Conservation (phyloP, 1,140 invertebrate genomes). For the Rhagoletis zephyria region DNA sequence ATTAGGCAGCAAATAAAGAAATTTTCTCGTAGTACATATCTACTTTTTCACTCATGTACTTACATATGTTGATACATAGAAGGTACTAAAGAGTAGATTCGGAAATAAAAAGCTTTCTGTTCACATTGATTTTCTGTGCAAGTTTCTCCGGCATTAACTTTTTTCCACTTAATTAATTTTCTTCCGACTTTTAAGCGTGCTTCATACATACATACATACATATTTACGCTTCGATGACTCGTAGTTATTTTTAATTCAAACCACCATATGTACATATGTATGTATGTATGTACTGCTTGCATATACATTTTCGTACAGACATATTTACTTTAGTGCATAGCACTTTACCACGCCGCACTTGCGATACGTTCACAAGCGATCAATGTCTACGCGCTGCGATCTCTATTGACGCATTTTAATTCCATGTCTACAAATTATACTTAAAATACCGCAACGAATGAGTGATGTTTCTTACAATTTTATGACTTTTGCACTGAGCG, state of each 20-base stretch:
- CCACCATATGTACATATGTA: not conserved
- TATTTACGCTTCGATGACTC: not conserved
- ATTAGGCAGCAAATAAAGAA: no score
- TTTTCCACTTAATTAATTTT: slow-evolving; percentile 50
- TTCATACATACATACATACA: not conserved
- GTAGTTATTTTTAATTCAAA: not conserved
- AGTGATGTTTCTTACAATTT: slow-evolving; percentile 39
- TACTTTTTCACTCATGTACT: no score
- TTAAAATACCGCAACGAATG: slow-evolving; percentile 28
- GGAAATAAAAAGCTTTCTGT: slow-evolving; percentile 16
- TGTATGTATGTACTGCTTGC: no score
- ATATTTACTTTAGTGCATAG: not conserved
- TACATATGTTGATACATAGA: not conserved
- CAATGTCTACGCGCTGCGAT: not conserved
- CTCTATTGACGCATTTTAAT: slow-evolving; percentile 21
- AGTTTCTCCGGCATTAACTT: not conserved
- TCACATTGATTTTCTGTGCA: not conserved
- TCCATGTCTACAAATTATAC: slow-evolving; percentile 33
- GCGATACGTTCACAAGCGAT: not conserved
- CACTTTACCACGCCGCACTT: not conserved
- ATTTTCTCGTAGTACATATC: no score
- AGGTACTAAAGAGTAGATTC: not conserved
- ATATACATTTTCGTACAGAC: not conserved
- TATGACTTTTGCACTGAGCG: slow-evolving; percentile 36
- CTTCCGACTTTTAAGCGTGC: slow-evolving; percentile 18